A percentile compares a stretch with the other conserved stretches of the same genome.
Conservation (phyloP, 2,797 vertebrate species). For the Furcifer pardalis region DNA sequence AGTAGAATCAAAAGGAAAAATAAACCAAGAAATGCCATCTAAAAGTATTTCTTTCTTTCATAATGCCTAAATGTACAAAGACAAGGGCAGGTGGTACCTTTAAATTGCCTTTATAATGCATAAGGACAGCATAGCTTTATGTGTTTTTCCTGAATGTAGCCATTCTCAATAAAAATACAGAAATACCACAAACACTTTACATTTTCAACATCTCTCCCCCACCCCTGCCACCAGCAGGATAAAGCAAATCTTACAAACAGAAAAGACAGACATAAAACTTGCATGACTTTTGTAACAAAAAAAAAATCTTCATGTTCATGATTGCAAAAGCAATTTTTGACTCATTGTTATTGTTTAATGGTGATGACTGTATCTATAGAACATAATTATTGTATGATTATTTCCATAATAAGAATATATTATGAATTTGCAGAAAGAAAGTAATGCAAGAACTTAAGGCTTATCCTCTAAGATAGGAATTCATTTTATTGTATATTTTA, state of each 20-base stretch:
- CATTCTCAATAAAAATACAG: conserved; percentile 14
- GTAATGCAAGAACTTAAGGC: conserved; percentile 44
- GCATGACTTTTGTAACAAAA: conserved; percentile 54
- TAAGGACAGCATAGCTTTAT: too few relatives aligned
- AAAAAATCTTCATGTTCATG: conserved; percentile 36
- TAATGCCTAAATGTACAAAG: too few relatives aligned
- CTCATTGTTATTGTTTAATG: conserved; percentile 65
- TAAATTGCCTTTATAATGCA: too few relatives aligned
- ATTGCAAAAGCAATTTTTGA: conserved; percentile 64
- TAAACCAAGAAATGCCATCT: neutral
- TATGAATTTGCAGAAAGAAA: conserved; percentile 60
- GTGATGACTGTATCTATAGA: conserved; percentile 66
- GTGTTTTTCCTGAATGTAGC: neutral
- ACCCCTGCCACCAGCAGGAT: conserved; percentile 51
- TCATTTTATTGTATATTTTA: neutral
- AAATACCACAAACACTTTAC: conserved; percentile 45
- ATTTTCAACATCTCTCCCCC: conserved; percentile 48
- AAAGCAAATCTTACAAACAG: conserved; percentile 47
- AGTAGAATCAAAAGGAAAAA: neutral
- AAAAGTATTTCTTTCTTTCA: neutral
- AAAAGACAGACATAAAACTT: conserved; percentile 60
- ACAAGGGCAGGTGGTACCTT: too few relatives aligned
- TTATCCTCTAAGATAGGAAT: conserved; percentile 25
- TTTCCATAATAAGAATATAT: conserved; percentile 61
- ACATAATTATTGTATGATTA: conserved; percentile 69